These are phyloP conservation scores for Hippocampus comes DNA, from an alignment of 2,113 vertebrate genomes.

Conservation along the genomic window DNA sequence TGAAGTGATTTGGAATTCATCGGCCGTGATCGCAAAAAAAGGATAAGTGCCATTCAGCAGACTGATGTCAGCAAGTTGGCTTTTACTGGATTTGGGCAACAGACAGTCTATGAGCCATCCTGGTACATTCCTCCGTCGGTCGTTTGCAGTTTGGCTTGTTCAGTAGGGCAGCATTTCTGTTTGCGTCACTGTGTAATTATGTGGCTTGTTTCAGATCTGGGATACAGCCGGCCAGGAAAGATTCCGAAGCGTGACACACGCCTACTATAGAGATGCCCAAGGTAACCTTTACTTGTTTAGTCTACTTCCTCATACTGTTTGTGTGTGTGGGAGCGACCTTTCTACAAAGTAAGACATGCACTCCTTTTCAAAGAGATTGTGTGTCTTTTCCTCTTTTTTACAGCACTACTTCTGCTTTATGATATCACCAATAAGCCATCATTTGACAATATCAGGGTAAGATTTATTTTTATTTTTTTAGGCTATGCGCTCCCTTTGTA, in stretches of 20 bases:
- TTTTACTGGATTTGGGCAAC: neutral
- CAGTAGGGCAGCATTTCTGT: neutral
- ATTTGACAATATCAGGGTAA: slow-evolving; percentile 94
- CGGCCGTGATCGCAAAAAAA: neutral
- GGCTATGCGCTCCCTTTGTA: neutral
- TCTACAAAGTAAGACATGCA: slow-evolving; percentile 3
- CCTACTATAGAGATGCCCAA: slow-evolving; percentile 96
- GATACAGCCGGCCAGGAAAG: slow-evolving; percentile 96
- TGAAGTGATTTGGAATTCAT: neutral
- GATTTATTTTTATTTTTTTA: slow-evolving; percentile 22
- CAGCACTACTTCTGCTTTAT: slow-evolving; percentile 93
- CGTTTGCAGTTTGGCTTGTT: slow-evolving; percentile 2
- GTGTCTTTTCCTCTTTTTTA: slow-evolving; percentile 33
- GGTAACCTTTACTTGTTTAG: slow-evolving; percentile 72
- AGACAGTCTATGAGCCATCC: neutral
- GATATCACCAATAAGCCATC: slow-evolving; percentile 94
- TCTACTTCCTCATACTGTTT: slow-evolving; percentile 25
- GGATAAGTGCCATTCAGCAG: neutral
- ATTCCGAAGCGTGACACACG: slow-evolving; percentile 95
- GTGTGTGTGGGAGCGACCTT: neutral
- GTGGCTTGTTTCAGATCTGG: slow-evolving; percentile 83
- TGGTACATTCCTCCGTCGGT: neutral
- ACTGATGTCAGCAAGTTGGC: neutral
- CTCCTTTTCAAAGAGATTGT: slow-evolving; percentile 4
- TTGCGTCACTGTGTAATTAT: slow-evolving; percentile 34